These are phyloP conservation scores for Strigamia crassipes DNA, from an alignment of 2,888 invertebrate species.

Conservation along the genomic window DNA sequence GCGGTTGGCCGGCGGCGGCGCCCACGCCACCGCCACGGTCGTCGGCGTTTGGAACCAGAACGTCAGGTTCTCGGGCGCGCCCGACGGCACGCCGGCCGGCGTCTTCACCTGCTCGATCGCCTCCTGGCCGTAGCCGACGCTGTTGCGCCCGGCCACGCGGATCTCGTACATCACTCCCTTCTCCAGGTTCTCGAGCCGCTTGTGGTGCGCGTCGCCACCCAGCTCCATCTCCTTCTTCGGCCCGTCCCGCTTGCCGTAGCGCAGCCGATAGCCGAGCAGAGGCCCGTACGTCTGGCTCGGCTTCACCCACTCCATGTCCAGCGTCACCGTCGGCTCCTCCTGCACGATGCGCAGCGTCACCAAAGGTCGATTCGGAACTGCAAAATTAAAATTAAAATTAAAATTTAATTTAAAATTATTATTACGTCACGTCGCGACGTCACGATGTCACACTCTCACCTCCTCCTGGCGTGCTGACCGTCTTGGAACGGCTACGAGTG, in stretches of 20 bases:
- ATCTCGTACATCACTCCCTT: conserved; percentile 96
- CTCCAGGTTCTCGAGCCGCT: conserved; percentile 76
- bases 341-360: conserved; percentile 72
- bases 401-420: too few species aligned
- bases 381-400: too few species aligned
- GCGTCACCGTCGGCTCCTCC: conserved; percentile 82
- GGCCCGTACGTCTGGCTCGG: conserved; percentile 89
- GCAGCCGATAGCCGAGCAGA: conserved; percentile 81
- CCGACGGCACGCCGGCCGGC: conserved; percentile 78
- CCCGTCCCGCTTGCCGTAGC: conserved; percentile 87
- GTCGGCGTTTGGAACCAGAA: conserved; percentile 87
- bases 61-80: conserved; percentile 50
- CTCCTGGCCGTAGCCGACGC: conserved; percentile 93
- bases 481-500: conserved; percentile 81
- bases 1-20: conserved; percentile 80
- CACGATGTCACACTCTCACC: too few species aligned
- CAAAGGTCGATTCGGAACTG: conserved; percentile 62
- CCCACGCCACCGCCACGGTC: conserved; percentile 88
- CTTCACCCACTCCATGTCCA: conserved; percentile 89
- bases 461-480: conserved; percentile 89
- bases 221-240: conserved; percentile 74
- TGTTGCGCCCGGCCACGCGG: conserved; percentile 92
- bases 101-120: conserved; percentile 87
- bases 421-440: too few species aligned
- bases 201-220: conserved; percentile 70